Conservation (phyloP, 2,888 invertebrate genomes). For the Tholera decimalis region DNA sequence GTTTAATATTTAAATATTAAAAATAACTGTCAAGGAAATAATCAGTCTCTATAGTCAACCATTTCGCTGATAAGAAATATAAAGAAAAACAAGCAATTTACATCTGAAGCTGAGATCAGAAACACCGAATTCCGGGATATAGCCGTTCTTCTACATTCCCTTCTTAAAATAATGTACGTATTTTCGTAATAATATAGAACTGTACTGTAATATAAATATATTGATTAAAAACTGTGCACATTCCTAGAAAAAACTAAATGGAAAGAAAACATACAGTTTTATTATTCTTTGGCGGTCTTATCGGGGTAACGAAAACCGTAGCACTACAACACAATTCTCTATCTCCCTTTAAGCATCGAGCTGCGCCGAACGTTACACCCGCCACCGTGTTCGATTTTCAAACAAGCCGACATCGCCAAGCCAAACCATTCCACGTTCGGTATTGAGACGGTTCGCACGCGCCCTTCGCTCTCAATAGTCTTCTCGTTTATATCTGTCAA, state of each 20-base stretch:
- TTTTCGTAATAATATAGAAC: not conserved
- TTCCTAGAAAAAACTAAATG: not conserved
- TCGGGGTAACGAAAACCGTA: slow-evolving; percentile 56
- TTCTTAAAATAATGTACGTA: not conserved
- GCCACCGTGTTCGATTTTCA: slow-evolving; percentile 72
- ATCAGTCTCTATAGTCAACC: no score
- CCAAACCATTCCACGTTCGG: slow-evolving; percentile 68
- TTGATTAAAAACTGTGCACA: not conserved
- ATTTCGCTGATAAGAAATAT: no score
- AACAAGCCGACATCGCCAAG: slow-evolving; percentile 57
- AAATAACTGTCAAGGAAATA: no score
- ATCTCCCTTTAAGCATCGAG: slow-evolving; percentile 59
- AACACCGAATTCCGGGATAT: no score
- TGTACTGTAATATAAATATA: no score
- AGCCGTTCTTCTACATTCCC: no score
- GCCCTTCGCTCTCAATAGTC: slow-evolving; percentile 46
- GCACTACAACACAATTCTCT: slow-evolving; percentile 57
- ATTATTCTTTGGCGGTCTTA: slow-evolving; percentile 1
- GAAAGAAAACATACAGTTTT: not conserved
- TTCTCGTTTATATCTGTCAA: slow-evolving; percentile 49
- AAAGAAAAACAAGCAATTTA: no score
- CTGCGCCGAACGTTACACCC: slow-evolving; percentile 53
- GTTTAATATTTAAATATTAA: no score
- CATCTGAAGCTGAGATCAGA: no score
- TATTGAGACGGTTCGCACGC: slow-evolving; percentile 66